These are phyloP conservation scores for Holacanthus passer DNA, from an alignment of 2,113 vertebrate genomes.

Conservation along the genomic window DNA sequence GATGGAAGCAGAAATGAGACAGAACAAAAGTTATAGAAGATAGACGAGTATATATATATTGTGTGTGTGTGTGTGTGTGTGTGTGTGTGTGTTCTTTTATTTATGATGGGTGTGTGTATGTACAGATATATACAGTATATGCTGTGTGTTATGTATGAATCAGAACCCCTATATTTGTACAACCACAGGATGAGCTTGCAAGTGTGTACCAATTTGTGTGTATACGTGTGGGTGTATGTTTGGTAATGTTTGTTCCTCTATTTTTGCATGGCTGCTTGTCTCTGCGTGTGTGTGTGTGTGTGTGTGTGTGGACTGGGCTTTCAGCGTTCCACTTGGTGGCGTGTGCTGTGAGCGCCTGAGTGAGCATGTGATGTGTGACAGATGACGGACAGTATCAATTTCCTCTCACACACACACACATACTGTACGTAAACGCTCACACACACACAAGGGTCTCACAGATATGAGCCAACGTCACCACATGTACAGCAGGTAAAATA, in stretches of 20 bases:
- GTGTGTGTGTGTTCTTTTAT: neutral
- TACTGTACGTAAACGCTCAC: neutral
- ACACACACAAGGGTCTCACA: neutral
- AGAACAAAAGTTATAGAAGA: slow-evolving; percentile 15
- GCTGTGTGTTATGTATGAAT: no score
- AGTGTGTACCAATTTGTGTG: neutral
- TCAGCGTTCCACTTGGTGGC: slow-evolving; percentile 60
- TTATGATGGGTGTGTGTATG: slow-evolving; percentile 18
- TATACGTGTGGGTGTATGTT: neutral
- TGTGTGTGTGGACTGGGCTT: slow-evolving; percentile 26
- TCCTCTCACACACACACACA: slow-evolving; percentile 36
- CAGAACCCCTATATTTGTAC: no score
- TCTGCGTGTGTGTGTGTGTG: slow-evolving; percentile 4
- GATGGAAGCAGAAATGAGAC: slow-evolving; percentile 32
- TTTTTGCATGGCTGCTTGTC: neutral
- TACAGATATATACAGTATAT: no score
- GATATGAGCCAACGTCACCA: neutral
- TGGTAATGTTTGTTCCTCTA: no score
- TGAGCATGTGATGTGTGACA: slow-evolving; percentile 74
- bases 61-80: no score
- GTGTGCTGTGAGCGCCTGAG: slow-evolving; percentile 47
- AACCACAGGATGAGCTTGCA: no score
- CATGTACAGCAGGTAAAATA: slow-evolving; percentile 33
- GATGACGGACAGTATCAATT: slow-evolving; percentile 74
- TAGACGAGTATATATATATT: neutral